Conservation (phyloP, 37 sponge, comb jelly and placozoan genomes). For the Haliclona indistincta region DNA sequence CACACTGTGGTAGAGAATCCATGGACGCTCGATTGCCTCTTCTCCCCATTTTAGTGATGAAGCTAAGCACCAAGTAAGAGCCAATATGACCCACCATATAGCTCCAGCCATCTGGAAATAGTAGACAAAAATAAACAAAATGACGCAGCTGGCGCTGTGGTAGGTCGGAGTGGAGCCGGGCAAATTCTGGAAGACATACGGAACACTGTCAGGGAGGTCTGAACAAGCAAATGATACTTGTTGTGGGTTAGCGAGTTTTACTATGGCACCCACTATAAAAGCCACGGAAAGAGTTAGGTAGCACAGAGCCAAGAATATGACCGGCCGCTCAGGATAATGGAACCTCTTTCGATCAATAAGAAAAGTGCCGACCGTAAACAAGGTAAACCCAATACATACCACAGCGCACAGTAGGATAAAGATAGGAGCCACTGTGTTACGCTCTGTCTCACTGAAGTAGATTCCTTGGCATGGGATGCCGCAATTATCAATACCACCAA, state of each 20-base stretch:
- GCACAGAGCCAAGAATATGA: slow-evolving; percentile 79
- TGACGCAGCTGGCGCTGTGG: slow-evolving; percentile 70
- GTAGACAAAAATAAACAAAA: slow-evolving; percentile 75
- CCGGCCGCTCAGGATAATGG: slow-evolving; percentile 93
- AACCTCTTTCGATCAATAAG: slow-evolving; percentile 83
- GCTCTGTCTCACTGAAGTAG: slow-evolving; percentile 45
- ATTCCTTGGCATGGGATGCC: slow-evolving; percentile 46
- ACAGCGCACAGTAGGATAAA: slow-evolving; percentile 70
- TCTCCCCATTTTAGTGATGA: slow-evolving; percentile 94
- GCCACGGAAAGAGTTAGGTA: slow-evolving; percentile 78
- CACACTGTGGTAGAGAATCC: slow-evolving; percentile 80
- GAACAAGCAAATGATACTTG: slow-evolving; percentile 54
- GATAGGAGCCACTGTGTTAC: slow-evolving; percentile 45
- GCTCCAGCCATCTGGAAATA: slow-evolving; percentile 79
- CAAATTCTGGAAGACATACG: slow-evolving; percentile 67
- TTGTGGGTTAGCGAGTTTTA: slow-evolving; percentile 47
- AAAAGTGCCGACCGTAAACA: slow-evolving; percentile 84
- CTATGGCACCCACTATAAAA: slow-evolving; percentile 73
- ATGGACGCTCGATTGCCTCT: slow-evolving; percentile 82
- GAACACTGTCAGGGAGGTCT: neutral
- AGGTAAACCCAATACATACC: slow-evolving; percentile 72
- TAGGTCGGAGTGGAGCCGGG: slow-evolving; percentile 34
- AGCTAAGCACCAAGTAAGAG: slow-evolving; percentile 94
- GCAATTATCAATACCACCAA: slow-evolving; percentile 50
- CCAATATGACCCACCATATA: slow-evolving; percentile 89